Base-by-base conservation (phyloP, 1,140 invertebrate species). In the Atopsyche davidsoni region DNA sequence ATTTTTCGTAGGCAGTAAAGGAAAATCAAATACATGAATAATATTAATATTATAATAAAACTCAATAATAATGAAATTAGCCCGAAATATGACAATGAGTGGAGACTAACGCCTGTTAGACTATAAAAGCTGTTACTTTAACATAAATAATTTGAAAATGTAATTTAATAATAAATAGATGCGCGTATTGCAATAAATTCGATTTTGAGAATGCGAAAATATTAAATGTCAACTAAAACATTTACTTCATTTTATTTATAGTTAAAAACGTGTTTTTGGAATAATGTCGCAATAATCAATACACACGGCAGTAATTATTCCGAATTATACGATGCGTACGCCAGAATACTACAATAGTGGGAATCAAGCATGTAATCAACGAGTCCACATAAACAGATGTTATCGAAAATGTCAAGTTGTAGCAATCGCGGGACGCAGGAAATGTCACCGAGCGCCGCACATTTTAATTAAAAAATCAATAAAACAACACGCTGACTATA, bases 331-430 rank as follows among this genome's bases (percentile, higher is more conserved):
- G n/a, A 9, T 28, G 13, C 25, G 7, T 28, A 7, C 25, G 13
- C 13, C 13, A 28, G 25, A 13, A 28, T 28, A 28, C 13, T n/a
- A 28, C 7, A 28, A 28, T 28, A 28, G 25, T 28, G 25, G 25
- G 25, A 28, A 28, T 28, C 7, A 9, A 28, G 34, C 23, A 38
- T 23, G 19, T 46, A 46, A 36, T 47, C 31, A 46, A 52, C 7
- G 22, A 49, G 55, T 50, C 55, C 55, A 52, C 55, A 57, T 57
- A 49, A 56, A 57, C 55, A 57, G 55, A 52, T 57, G 55, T 57
- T 57, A 48, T 51, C 47, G 22, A 51, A 51, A 55, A 41, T 50
- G 46, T 44, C 46, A 49, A 54, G 25, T 38, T 38, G 34, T 51
- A 16, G 31, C 18, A 17, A 22, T 16, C 11, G 32, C 14, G 23